phyloP scores from a whole-genome alignment of 2,888 invertebrate species.

The Leptinotarsa peninsularis region DNA sequence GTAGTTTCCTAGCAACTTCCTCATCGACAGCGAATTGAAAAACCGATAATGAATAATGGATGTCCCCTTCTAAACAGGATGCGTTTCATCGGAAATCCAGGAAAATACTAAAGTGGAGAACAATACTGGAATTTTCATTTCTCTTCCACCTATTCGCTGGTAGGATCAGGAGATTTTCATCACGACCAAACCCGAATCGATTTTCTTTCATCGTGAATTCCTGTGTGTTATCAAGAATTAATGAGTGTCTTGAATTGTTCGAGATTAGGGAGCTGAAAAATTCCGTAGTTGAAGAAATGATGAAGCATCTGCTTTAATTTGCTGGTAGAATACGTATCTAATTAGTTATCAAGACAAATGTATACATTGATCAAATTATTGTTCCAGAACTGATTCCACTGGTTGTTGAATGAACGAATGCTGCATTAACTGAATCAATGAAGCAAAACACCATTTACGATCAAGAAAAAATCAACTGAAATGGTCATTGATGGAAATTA shows the following conservation, averaged over 20 bases:
- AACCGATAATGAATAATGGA: constrained; percentile 1
- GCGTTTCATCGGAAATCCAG: not conserved
- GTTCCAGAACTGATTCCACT: too few relatives aligned
- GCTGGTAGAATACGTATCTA: too few relatives aligned
- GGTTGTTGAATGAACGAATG: too few relatives aligned
- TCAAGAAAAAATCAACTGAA: too few relatives aligned
- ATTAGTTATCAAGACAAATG: too few relatives aligned
- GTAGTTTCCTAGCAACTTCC: not conserved
- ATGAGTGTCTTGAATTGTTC: constrained; percentile 28
- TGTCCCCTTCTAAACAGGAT: not conserved
- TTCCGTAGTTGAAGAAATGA: not conserved
- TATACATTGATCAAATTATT: too few relatives aligned
- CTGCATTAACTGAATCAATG: too few relatives aligned
- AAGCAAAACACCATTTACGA: too few relatives aligned
- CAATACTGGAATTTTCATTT: not conserved
- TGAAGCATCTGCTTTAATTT: not conserved
- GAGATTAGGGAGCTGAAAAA: constrained; percentile 16
- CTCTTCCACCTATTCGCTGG: not conserved
- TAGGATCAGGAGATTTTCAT: constrained; percentile 6
- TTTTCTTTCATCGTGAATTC: constrained; percentile 26
- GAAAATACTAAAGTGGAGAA: not conserved
- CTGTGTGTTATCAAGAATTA: constrained; percentile 29
- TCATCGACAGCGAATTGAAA: not conserved
- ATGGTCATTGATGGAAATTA: too few relatives aligned
- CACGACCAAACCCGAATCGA: constrained; percentile 23